Evolutionary conservation across 1,140 invertebrate genomes (phyloP).

Genomic region (Nasonia longicornis): DNA sequence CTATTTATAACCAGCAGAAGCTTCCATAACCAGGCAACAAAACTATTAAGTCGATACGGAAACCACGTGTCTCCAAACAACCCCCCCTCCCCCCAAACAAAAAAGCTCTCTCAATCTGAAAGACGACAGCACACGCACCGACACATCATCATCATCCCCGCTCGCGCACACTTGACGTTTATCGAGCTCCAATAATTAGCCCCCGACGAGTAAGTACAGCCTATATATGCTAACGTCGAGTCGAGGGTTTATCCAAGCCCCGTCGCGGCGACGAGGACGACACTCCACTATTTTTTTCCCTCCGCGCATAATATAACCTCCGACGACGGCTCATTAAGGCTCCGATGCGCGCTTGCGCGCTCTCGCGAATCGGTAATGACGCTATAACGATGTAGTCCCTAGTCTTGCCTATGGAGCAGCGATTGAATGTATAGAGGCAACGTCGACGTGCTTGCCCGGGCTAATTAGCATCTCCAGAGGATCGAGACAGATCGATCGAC

Average conservation of each 20-base stretch:
- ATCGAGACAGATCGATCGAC: slow-evolving; percentile 46
- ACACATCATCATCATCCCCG: too few relatives aligned
- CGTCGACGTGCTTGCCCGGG: background rate
- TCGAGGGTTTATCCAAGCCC: background rate
- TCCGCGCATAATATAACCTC: background rate
- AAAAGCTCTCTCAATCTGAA: background rate
- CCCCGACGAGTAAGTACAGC: background rate
- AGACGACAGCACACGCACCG: background rate
- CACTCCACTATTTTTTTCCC: background rate
- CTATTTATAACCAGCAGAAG: too few relatives aligned
- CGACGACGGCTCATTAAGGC: slow-evolving; percentile 5
- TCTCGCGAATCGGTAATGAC: slow-evolving; percentile 34
- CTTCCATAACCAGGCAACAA: too few relatives aligned
- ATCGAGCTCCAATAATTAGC: slow-evolving; percentile 36
- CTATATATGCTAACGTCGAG: slow-evolving; percentile 2
- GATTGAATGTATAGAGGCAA: slow-evolving; percentile 33
- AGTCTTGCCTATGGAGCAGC: background rate
- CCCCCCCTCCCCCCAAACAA: too few relatives aligned
- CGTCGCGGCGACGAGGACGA: background rate
- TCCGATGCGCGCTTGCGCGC: background rate
- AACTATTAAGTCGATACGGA: too few relatives aligned
- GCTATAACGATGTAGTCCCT: slow-evolving; percentile 29
- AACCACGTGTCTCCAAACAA: too few relatives aligned
- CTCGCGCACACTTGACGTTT: slow-evolving; percentile 7
- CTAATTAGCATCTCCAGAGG: slow-evolving; percentile 46